These are phyloP conservation scores for Mormoops blainvillei DNA, from an alignment of 2,113 vertebrate species.

Conservation along the genomic window DNA sequence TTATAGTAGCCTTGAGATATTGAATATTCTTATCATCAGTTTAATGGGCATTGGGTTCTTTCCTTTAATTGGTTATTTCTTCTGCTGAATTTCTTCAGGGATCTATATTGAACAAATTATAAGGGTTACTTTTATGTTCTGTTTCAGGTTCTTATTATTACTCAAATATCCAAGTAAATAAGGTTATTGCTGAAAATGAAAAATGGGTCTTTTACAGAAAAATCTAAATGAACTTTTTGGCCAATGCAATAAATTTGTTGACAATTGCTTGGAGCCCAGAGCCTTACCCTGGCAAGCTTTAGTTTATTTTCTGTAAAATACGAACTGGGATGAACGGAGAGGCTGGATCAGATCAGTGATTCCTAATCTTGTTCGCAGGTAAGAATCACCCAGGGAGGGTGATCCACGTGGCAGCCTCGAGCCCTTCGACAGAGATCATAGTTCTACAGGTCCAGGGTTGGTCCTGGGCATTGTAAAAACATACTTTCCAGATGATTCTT, in stretches of 20 bases:
- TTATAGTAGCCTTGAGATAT: conserved; percentile 7
- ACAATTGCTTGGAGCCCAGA: background rate
- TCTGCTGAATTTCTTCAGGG: conserved; percentile 2
- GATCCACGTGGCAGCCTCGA: background rate
- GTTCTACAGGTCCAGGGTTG: background rate
- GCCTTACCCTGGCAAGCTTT: background rate
- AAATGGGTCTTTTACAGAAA: too few species aligned
- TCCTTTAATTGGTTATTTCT: background rate
- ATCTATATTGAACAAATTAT: background rate
- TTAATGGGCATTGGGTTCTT: conserved; percentile 40
- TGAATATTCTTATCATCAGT: conserved; percentile 46
- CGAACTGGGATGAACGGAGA: background rate
- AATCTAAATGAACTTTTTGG: too few species aligned
- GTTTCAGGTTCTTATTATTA: background rate
- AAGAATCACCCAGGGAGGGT: background rate
- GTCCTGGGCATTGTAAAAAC: background rate
- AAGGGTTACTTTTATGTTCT: background rate
- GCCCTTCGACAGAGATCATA: background rate
- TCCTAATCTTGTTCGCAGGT: background rate
- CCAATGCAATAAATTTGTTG: background rate
- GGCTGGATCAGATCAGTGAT: background rate
- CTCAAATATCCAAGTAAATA: too few species aligned
- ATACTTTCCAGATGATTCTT: background rate
- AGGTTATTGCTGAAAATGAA: too few species aligned
- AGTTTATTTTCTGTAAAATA: background rate